Percentiles rank a stretch among this genome's conserved stretches.
Conservation (phyloP, 2,797 vertebrate species). For the Pogoniulus pusillus region DNA sequence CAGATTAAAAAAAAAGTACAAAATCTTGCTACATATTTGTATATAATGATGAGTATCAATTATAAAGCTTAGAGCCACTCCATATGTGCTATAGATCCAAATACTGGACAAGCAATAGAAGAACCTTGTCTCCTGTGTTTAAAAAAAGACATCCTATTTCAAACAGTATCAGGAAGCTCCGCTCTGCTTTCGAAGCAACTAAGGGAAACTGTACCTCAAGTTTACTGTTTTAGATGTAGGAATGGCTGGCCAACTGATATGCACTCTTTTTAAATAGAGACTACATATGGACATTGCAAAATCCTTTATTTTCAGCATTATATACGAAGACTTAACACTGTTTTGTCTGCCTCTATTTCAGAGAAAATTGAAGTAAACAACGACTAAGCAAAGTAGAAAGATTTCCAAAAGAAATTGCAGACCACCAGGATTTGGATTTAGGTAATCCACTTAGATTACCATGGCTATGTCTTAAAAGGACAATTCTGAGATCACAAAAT, state of each 20-base stretch:
- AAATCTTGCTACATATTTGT: neutral
- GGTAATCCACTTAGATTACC: constrained; percentile 84
- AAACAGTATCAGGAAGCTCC: neutral
- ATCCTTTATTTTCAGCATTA: neutral
- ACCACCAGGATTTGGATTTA: constrained; percentile 81
- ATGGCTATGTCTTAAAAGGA: constrained; percentile 76
- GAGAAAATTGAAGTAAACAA: constrained; percentile 70
- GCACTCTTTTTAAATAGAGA: neutral
- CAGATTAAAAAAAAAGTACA: neutral
- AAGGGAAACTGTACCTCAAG: neutral
- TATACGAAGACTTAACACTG: neutral
- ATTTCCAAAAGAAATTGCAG: constrained; percentile 77
- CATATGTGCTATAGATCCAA: neutral
- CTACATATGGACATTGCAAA: neutral
- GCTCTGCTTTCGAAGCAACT: neutral
- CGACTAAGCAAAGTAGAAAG: constrained; percentile 64
- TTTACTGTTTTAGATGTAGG: neutral
- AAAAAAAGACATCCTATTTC: neutral
- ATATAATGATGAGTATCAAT: neutral
- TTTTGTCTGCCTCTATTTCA: constrained; percentile 17
- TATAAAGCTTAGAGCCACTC: neutral
- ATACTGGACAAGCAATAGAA: neutral
- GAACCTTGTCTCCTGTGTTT: neutral
- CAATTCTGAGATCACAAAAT: constrained; percentile 75
- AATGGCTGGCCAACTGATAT: neutral